Base-by-base conservation (phyloP, 2,888 invertebrate species). In the Sinhomidia bicolor region DNA sequence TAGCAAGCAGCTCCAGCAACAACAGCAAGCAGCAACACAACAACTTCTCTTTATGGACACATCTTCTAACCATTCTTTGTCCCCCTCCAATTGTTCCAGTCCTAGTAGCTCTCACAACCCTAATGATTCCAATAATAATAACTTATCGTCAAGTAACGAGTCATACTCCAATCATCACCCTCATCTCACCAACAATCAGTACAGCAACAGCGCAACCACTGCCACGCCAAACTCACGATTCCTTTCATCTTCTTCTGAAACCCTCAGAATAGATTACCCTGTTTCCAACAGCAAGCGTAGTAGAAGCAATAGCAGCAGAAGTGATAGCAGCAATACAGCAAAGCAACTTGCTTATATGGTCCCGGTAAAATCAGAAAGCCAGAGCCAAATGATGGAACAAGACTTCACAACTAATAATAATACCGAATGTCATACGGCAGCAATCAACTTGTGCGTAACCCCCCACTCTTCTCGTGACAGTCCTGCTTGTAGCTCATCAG, bases 121-220 rank as follows among this genome's bases (percentile, higher is more conserved):
- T 47, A 90, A 90, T 74, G 89, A 89, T 76, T 88, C 89, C 44
- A 89, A 83, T 54, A 89, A 88, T 78, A 90, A 90, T 44, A 88
- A 86, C 47, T 41, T 83, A 51, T 79, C 87, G 20, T 68, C 78
- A 29, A 88, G 80, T 36, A 88, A 82, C 84, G 86, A 86, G 74
- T 80, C 84, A 6, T 88, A 80, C 51, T 51, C 23, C 20, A 54
- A 17, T 82, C 76, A 85, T 60, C 74, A 84, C 47, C 47, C 62
- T 62, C 68, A 68, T 14, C 51, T 41, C 41, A 26, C 84, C 29
- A 84, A 47, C 54, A 65, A 65, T 62, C 81, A 83, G 68, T 83
- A 83, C 78, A 79, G 62, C 20, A 32, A 23, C 12, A 29, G 36
- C 44, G 32, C 47, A 0, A 14, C 41, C 32, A 83, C 65, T 68